Conservation (phyloP, 2,888 invertebrate genomes). For the Macrosoma leucophasiata region DNA sequence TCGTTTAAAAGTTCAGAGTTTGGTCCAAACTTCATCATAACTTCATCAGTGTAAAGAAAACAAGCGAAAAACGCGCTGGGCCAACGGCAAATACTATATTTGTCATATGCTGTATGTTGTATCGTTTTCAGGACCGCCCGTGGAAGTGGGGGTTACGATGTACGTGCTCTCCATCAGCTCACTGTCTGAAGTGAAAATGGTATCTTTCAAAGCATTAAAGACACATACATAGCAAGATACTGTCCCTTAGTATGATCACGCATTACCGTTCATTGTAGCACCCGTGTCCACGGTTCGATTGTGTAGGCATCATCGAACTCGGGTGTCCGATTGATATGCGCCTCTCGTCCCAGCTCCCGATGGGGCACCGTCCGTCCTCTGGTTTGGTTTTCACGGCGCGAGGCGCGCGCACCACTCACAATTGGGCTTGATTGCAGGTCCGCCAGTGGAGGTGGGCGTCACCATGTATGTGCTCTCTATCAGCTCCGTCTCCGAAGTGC, state of each 20-base stretch:
- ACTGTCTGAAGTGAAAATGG: slow-evolving; percentile 89
- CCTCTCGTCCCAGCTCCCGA: slow-evolving; percentile 39
- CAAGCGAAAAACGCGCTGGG: background rate
- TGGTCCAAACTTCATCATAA: too few relatives aligned
- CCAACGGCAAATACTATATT: slow-evolving; percentile 17
- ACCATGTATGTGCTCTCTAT: slow-evolving; percentile 99
- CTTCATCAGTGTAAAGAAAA: too few relatives aligned
- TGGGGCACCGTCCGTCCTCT: slow-evolving; percentile 73
- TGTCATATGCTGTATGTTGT: slow-evolving; percentile 47
- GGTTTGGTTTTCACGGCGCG: slow-evolving; percentile 55
- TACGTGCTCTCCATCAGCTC: slow-evolving; percentile 91
- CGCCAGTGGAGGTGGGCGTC: slow-evolving; percentile 97
- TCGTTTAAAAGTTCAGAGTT: too few relatives aligned
- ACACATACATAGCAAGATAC: slow-evolving; percentile 66
- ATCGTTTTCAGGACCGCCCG: slow-evolving; percentile 84
- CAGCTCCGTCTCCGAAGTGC: slow-evolving; percentile 98
- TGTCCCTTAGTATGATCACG: slow-evolving; percentile 66
- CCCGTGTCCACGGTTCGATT: slow-evolving; percentile 71
- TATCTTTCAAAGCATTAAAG: slow-evolving; percentile 64
- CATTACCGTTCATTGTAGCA: slow-evolving; percentile 74
- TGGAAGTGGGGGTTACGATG: slow-evolving; percentile 90
- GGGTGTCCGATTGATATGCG: slow-evolving; percentile 34
- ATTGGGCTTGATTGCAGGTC: slow-evolving; percentile 88
- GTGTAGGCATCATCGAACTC: slow-evolving; percentile 39
- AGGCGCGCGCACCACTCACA: slow-evolving; percentile 51